phyloP scores from a whole-genome alignment of 1,140 invertebrate genomes.

The Cherax quadricarinatus region DNA sequence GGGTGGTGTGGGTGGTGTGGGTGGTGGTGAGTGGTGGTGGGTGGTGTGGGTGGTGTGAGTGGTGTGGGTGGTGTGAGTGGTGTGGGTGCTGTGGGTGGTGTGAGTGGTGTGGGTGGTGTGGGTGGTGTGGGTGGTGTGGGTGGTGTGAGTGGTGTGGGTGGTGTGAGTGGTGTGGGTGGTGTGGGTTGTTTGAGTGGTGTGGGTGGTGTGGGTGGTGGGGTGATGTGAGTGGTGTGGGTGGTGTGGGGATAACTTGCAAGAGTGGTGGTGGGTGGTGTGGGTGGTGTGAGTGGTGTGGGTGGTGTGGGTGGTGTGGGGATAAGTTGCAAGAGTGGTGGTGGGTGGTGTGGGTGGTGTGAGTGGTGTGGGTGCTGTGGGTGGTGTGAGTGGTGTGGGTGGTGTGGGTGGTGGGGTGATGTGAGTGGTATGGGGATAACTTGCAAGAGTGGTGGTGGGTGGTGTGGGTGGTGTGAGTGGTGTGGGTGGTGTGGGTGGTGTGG shows the following conservation, averaged over 20 bases:
- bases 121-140: neutral
- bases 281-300: no score
- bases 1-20: neutral
- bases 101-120: neutral
- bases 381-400: neutral
- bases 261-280: no score
- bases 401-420: neutral
- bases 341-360: neutral
- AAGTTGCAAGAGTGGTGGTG: no score
- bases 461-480: neutral
- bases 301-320: neutral
- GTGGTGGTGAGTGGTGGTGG: no score
- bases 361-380: no score
- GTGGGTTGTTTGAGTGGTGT: slow-evolving; percentile 3
- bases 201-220: no score
- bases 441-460: no score
- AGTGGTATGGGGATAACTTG: neutral
- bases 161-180: neutral
- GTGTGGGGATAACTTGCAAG: neutral
- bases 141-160: neutral
- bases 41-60: neutral
- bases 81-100: no score
- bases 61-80: neutral
- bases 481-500: neutral
- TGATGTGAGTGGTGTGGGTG: neutral